Evolutionary conservation across 2,113 vertebrate species (phyloP).

Genomic region (Microcebus lehilahytsara): DNA sequence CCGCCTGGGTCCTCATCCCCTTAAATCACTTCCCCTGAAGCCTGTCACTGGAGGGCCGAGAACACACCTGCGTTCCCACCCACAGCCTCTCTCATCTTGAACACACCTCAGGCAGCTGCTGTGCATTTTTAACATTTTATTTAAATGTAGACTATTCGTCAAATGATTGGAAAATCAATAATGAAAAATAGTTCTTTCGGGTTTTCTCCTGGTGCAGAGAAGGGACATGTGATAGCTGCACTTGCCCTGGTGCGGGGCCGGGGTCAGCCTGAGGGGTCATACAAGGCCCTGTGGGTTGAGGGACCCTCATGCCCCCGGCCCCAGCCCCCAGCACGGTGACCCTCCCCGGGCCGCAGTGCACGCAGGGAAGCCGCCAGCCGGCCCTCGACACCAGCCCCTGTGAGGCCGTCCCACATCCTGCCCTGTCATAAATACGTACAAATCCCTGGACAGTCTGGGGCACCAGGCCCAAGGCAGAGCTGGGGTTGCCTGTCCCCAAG

Average conservation of each 20-base stretch:
- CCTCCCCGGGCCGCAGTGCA: fast-evolving
- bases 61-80: background rate
- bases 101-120: background rate
- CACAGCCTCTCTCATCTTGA: background rate
- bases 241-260: background rate
- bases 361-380: background rate
- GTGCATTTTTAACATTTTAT: constrained; percentile 72
- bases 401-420: constrained; percentile 79
- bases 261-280: background rate
- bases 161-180: constrained; percentile 80
- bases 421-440: constrained; percentile 89
- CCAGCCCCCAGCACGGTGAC: background rate
- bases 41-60: fast-evolving
- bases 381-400: background rate
- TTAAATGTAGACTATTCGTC: constrained; percentile 77
- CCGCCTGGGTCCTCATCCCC: too few species aligned
- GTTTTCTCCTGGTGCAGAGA: constrained; percentile 51
- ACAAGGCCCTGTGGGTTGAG: background rate
- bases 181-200: constrained; percentile 78
- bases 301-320: too few species aligned
- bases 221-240: background rate
- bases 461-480: constrained; percentile 1
- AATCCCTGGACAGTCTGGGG: constrained; percentile 83
- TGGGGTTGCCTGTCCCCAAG: background rate
- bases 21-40: background rate